Evolutionary conservation across 1,140 invertebrate genomes (phyloP).

Genomic region (Polypedilum vanderplanki): DNA sequence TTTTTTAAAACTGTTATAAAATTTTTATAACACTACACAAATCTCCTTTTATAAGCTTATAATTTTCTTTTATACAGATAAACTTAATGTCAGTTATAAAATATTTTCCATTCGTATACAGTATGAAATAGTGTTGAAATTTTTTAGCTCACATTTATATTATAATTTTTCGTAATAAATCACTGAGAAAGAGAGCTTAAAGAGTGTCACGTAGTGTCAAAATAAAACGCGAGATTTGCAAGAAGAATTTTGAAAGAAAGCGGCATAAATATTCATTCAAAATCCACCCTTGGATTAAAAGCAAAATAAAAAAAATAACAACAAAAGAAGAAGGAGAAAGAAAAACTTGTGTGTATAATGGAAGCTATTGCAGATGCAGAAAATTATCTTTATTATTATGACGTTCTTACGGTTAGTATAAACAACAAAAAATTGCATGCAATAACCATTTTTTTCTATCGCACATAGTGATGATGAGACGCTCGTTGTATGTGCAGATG

Average conservation of each 20-base stretch:
- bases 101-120: too few species aligned
- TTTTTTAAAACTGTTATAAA: too few species aligned
- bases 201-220: slow-evolving; percentile 27
- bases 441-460: neutral
- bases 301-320: neutral
- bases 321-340: too few species aligned
- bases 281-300: neutral
- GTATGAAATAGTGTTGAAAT: neutral
- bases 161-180: slow-evolving; percentile 24
- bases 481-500: too few species aligned
- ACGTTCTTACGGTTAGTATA: slow-evolving; percentile 19
- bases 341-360: neutral
- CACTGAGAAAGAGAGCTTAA: neutral
- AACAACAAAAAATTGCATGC: neutral
- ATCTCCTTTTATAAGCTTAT: too few species aligned
- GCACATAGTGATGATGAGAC: too few species aligned
- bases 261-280: neutral
- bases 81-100: too few species aligned
- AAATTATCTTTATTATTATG: slow-evolving; percentile 9
- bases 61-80: too few species aligned
- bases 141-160: slow-evolving; percentile 19
- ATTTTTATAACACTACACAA: too few species aligned
- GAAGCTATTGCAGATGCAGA: slow-evolving; percentile 22
- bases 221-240: slow-evolving; percentile 12
- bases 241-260: neutral